A percentile compares a stretch with the other conserved stretches of the same genome.
phyloP scores from a whole-genome alignment of 2,113 vertebrate genomes.

The Hydrolagus affinis region DNA sequence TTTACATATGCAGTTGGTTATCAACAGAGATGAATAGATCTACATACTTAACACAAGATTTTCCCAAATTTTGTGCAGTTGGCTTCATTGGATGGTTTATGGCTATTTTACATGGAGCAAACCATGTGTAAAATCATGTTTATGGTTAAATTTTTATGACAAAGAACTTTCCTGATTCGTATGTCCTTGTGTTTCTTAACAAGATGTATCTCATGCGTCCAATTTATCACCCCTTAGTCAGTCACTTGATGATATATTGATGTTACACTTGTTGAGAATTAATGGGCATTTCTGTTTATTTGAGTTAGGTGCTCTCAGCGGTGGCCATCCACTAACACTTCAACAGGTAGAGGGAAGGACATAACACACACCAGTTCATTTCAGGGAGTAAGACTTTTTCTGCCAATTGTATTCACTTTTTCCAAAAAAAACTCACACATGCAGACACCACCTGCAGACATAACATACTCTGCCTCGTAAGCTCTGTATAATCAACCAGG shows the following conservation, averaged over 20 bases:
- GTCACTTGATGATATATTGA: slow-evolving; percentile 2
- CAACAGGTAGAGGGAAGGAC: slow-evolving; percentile 2
- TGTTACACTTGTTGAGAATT: not conserved
- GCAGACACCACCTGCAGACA: slow-evolving; percentile 21
- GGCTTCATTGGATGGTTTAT: not conserved
- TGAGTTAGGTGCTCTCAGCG: not conserved
- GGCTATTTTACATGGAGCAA: too few relatives aligned
- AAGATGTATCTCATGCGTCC: not conserved
- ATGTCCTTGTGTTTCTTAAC: not conserved
- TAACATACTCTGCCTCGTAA: slow-evolving; percentile 7
- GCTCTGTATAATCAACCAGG: slow-evolving; percentile 26
- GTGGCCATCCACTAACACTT: not conserved
- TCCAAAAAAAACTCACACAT: slow-evolving; percentile 13
- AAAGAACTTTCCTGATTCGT: not conserved
- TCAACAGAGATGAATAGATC: too few relatives aligned
- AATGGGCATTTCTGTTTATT: not conserved
- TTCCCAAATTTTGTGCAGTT: not conserved
- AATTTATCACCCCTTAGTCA: not conserved
- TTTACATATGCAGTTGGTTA: too few relatives aligned
- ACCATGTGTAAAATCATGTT: not conserved
- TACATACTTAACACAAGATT: not conserved
- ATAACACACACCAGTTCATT: slow-evolving; percentile 9
- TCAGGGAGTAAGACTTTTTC: not conserved
- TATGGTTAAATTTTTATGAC: not conserved
- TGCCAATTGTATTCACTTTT: not conserved